These are phyloP conservation scores for Dioctria linearis DNA, from an alignment of 2,888 invertebrate species.

Conservation along the genomic window DNA sequence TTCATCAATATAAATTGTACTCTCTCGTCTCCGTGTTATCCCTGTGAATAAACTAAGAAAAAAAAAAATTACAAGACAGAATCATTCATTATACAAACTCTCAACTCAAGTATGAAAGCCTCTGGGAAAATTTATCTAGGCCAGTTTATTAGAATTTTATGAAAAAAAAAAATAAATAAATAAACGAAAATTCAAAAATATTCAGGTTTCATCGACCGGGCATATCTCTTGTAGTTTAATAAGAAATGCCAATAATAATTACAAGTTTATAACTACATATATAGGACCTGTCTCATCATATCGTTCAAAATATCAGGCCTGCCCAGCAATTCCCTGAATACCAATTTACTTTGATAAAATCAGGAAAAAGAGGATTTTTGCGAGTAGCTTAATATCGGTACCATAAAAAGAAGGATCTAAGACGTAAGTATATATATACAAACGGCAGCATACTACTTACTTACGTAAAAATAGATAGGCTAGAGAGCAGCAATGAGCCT, in stretches of 20 bases:
- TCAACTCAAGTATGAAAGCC: background rate
- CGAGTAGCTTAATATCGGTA: background rate
- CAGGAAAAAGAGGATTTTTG: background rate
- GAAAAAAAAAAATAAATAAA: background rate
- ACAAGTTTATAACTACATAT: background rate
- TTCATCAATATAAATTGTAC: background rate
- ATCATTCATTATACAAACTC: too few relatives aligned
- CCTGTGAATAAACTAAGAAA: too few relatives aligned
- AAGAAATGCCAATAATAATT: background rate
- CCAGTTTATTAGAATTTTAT: background rate
- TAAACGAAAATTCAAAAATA: too few relatives aligned
- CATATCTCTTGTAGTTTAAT: background rate
- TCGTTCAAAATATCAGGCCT: background rate
- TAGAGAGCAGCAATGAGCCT: background rate
- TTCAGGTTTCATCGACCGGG: background rate
- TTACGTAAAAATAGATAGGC: background rate
- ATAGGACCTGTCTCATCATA: background rate
- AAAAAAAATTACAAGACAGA: too few relatives aligned
- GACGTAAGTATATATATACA: background rate
- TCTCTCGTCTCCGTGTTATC: background rate
- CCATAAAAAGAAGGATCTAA: background rate
- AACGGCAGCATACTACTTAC: background rate
- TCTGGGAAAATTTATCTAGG: constrained; percentile 1
- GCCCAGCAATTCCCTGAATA: background rate
- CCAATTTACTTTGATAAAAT: constrained; percentile 19